These are phyloP conservation scores for Rhynchonycteris naso DNA, from an alignment of 2,797 vertebrate species.

Conservation along the genomic window DNA sequence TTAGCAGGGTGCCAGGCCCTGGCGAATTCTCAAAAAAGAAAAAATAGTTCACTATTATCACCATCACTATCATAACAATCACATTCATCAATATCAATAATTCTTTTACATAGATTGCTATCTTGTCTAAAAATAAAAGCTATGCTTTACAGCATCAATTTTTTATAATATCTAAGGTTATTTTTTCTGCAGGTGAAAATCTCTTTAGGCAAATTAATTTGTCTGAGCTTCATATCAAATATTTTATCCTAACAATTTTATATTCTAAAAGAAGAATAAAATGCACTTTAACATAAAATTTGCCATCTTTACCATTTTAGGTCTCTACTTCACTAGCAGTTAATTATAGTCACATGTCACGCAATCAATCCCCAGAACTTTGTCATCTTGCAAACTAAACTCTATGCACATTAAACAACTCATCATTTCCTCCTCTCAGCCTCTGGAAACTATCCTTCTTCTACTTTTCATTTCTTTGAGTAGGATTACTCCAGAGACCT, in stretches of 20 bases:
- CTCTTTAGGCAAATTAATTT: neutral
- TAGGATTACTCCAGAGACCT: neutral
- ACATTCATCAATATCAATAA: neutral
- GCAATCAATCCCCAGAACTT: neutral
- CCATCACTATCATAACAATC: neutral
- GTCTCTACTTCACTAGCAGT: neutral
- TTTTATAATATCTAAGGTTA: neutral
- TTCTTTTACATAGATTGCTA: neutral
- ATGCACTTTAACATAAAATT: neutral
- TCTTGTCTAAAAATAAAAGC: conserved; percentile 36
- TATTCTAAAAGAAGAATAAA: neutral
- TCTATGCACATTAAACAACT: neutral
- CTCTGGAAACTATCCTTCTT: neutral
- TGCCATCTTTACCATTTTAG: neutral
- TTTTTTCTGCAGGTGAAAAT: conserved; percentile 1
- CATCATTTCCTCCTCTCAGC: neutral
- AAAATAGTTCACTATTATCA: neutral
- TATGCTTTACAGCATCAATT: neutral
- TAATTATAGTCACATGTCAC: neutral
- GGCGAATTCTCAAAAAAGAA: neutral
- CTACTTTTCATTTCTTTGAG: neutral
- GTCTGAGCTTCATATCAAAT: neutral
- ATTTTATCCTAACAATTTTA: conserved; percentile 20
- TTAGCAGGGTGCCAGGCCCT: neutral
- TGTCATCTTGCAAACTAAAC: neutral